Percentiles rank a stretch among this genome's conserved stretches.
These are phyloP conservation scores for Pollenia labialis DNA, from an alignment of 2,888 invertebrate species.

Conservation along the genomic window DNA sequence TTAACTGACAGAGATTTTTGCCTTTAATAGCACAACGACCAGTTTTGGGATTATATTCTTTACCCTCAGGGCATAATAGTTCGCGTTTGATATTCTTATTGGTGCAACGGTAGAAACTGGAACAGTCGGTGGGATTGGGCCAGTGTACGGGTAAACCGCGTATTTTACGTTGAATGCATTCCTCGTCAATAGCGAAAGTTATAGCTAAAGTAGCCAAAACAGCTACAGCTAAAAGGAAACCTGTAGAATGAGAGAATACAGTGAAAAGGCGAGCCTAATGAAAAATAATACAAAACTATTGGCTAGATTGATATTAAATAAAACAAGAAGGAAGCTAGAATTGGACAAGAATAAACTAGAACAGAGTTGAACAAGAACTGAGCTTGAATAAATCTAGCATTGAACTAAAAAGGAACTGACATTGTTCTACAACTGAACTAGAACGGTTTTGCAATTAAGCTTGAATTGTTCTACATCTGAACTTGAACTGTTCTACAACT, in stretches of 20 bases:
- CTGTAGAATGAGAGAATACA: conserved; percentile 68
- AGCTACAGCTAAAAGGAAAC: conserved; percentile 79
- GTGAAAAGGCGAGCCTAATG: no score
- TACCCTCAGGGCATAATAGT: conserved; percentile 77
- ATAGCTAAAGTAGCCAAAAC: conserved; percentile 76
- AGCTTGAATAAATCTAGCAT: no score
- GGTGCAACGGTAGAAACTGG: conserved; percentile 79
- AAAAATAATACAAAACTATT: no score
- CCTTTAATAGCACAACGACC: conserved; percentile 77
- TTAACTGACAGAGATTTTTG: conserved; percentile 77
- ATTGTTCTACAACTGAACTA: no score
- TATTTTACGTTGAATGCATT: conserved; percentile 78
- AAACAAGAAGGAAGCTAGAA: no score
- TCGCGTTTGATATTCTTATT: conserved; percentile 76
- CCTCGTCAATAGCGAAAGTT: conserved; percentile 78
- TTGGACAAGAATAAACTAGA: no score
- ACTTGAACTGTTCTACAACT: no score
- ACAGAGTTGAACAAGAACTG: no score
- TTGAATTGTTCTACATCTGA: no score
- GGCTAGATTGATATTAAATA: no score
- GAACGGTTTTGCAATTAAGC: no score
- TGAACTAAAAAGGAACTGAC: no score
- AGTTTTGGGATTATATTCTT: conserved; percentile 77
- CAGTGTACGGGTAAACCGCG: conserved; percentile 77
- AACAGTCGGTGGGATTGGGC: conserved; percentile 79